These are phyloP conservation scores for Hemibagrus guttatus DNA, from an alignment of 2,797 vertebrate species.

Conservation along the genomic window DNA sequence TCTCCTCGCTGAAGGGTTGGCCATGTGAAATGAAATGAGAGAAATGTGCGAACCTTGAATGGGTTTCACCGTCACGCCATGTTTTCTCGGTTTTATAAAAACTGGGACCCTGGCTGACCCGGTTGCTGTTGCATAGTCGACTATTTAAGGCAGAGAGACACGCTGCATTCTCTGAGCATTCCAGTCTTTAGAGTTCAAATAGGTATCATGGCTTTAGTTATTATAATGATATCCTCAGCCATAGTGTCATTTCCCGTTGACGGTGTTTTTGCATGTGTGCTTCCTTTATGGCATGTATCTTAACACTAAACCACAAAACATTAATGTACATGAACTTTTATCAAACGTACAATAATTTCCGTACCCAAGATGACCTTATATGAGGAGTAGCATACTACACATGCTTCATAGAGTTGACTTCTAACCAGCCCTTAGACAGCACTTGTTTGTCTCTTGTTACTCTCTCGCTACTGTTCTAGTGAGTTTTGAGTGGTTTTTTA, in stretches of 20 bases:
- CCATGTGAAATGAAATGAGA: conserved; percentile 30
- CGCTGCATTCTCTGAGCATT: background rate
- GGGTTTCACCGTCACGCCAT: conserved; percentile 1
- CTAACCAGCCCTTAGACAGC: background rate
- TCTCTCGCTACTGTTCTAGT: background rate
- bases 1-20: background rate
- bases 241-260: background rate
- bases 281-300: background rate
- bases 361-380: background rate
- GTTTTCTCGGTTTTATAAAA: conserved; percentile 14
- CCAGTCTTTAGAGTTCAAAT: conserved; percentile 5
- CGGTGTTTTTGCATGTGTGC: background rate
- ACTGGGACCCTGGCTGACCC: background rate
- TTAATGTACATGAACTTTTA: background rate
- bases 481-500: no score
- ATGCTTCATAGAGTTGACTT: background rate
- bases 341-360: background rate
- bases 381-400: background rate
- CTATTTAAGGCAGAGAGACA: conserved; percentile 2
- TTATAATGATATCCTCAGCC: background rate
- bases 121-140: conserved; percentile 1
- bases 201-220: background rate
- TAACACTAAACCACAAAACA: background rate
- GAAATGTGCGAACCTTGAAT: conserved; percentile 16
- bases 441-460: background rate